Base-by-base conservation (phyloP, 2,113 vertebrate species). In the Dromaius novaehollandiae region DNA sequence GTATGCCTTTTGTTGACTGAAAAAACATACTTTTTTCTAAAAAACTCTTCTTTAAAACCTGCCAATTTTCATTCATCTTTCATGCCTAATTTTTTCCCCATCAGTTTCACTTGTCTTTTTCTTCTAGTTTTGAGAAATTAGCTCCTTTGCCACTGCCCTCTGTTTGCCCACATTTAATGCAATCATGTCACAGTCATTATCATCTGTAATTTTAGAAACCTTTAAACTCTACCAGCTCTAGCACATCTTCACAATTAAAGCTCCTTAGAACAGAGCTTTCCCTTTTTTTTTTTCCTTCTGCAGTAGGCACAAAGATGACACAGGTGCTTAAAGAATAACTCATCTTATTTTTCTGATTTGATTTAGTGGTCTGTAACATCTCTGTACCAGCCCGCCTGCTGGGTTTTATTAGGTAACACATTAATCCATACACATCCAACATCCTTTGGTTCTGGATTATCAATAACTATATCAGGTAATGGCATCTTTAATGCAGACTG, bases 131-230 rank as follows among this genome's bases (percentile, higher is more conserved):
- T 93, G 87, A 93, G 87, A 95, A 97, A 93, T 97, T 44, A 93
- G 79, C 64, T 73, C 85, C 17, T 94, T 93, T 93, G 79, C 65
- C 83, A 94, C 85, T 96, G 94, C 76, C 85, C 87, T 96, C 92
- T 93, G 89, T 97, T 96, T 96, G 96, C 93, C 89, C 93, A 93
- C 94, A 94, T 86, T 90, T 86, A 92, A 83, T 51, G 82, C 44
- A 91, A 95, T 94, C 96, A 91, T 91, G 68, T 30, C 14, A 9
- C 19, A 89, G 69, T 94, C 89, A 86, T 92, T 94, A 94, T 46
- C 46, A 28, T 88, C 66, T 71, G 56, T 74, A 81, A 90, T 95
- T 90, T 97, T 89, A 90, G 85, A 93, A 96, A 86, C 79, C 78
- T 93, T 97, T 96, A 73, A 94, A 88, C 42, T 89, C 85, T 44